Evolutionary conservation across 2,113 vertebrate genomes (phyloP).

Genomic region (Brachirus orientalis): DNA sequence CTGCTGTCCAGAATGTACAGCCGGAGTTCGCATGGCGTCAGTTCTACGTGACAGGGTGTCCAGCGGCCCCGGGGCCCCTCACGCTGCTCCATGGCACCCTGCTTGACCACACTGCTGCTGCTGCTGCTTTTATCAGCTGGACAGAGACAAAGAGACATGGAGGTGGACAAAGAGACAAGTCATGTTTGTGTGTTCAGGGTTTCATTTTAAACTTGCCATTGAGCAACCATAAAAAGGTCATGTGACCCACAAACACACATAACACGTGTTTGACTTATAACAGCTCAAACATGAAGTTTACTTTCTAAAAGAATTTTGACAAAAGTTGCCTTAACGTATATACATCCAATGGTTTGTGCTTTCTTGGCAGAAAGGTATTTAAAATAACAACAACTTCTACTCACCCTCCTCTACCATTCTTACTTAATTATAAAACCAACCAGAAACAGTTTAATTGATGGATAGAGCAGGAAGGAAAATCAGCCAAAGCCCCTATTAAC

Average conservation of each 20-base stretch:
- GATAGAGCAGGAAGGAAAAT: conserved; percentile 8
- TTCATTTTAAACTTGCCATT: neutral
- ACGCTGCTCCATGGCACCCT: conserved; percentile 90
- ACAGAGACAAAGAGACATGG: conserved; percentile 22
- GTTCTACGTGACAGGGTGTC: conserved; percentile 90
- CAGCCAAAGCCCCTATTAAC: conserved; percentile 20
- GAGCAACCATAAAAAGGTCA: neutral
- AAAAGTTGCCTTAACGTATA: too few species aligned
- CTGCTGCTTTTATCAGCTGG: conserved; percentile 86
- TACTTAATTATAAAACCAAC: conserved; percentile 37
- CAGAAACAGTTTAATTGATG: conserved; percentile 27
- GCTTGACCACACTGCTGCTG: conserved; percentile 89
- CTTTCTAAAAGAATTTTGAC: too few species aligned
- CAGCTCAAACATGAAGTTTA: too few species aligned
- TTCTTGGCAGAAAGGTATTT: neutral
- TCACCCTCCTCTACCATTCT: neutral
- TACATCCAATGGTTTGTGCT: neutral
- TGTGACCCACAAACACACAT: neutral
- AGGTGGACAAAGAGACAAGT: neutral
- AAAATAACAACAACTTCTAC: neutral
- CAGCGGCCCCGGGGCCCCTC: conserved; percentile 89
- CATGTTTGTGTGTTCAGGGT: neutral
- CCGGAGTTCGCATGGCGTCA: conserved; percentile 88
- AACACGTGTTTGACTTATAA: too few species aligned
- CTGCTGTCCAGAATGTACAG: conserved; percentile 92